Conservation (phyloP, 2,797 vertebrate genomes). For the Oryzias sinensis region DNA sequence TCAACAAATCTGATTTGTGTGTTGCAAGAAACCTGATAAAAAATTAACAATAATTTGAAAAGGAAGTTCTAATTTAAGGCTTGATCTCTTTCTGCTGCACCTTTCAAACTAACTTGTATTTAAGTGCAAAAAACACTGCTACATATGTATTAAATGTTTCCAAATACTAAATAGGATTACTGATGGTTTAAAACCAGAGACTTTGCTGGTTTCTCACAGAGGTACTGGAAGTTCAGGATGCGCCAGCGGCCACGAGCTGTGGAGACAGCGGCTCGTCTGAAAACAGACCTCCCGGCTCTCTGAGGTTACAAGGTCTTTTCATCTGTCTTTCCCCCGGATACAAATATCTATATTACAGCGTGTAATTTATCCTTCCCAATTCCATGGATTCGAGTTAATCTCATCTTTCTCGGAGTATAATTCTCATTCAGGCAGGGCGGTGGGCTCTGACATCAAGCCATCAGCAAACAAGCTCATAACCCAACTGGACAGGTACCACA, state of each 20-base stretch:
- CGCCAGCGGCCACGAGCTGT: slow-evolving; percentile 44
- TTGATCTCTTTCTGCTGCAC: too few relatives aligned
- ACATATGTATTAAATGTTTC: slow-evolving; percentile 4
- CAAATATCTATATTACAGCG: slow-evolving; percentile 56
- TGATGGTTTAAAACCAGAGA: slow-evolving; percentile 16
- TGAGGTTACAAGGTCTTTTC: slow-evolving; percentile 43
- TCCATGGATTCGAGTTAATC: slow-evolving; percentile 61
- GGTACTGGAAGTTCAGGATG: slow-evolving; percentile 24
- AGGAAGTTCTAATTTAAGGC: too few relatives aligned
- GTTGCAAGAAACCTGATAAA: too few relatives aligned
- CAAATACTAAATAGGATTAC: neutral
- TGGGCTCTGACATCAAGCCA: slow-evolving; percentile 57
- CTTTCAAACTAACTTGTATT: too few relatives aligned
- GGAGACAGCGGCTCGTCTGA: slow-evolving; percentile 32
- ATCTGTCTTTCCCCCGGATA: slow-evolving; percentile 38
- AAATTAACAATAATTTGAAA: too few relatives aligned
- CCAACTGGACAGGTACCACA: slow-evolving; percentile 54
- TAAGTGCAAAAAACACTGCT: too few relatives aligned
- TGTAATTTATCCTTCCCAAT: slow-evolving; percentile 64
- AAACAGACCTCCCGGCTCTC: slow-evolving; percentile 47
- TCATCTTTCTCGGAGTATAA: slow-evolving; percentile 63
- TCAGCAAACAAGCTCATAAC: slow-evolving; percentile 62
- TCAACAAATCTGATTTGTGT: too few relatives aligned
- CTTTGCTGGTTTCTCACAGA: slow-evolving; percentile 2
- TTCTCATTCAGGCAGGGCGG: slow-evolving; percentile 43